Conservation (phyloP, 2,888 invertebrate species). For the Ormyrus pomaceus region DNA sequence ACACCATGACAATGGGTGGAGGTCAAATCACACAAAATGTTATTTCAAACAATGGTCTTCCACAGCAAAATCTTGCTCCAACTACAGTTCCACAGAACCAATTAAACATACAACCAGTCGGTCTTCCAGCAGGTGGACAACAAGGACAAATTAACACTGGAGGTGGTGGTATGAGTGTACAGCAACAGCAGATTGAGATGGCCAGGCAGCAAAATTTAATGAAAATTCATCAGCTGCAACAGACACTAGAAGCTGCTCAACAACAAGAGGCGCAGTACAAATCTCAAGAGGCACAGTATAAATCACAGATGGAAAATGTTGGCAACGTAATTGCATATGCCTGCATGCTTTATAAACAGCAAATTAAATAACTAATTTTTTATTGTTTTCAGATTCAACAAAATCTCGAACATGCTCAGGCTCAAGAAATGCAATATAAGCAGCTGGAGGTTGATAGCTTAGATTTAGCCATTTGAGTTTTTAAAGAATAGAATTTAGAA, state of each 20-base stretch:
- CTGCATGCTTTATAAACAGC: too few relatives aligned
- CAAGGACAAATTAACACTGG: conserved; percentile 67
- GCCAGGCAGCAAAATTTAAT: conserved; percentile 87
- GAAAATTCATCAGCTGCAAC: conserved; percentile 86
- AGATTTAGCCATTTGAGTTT: background rate
- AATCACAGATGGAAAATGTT: conserved; percentile 83
- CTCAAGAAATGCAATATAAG: conserved; percentile 88
- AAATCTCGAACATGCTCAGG: conserved; percentile 85
- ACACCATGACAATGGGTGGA: conserved; percentile 79
- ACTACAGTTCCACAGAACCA: conserved; percentile 69
- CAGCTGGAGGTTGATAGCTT: conserved; percentile 80
- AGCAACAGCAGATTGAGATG: conserved; percentile 80
- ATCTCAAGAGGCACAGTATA: conserved; percentile 85
- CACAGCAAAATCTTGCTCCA: conserved; percentile 68
- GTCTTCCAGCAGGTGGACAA: conserved; percentile 68
- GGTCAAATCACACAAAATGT: conserved; percentile 79
- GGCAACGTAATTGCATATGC: conserved; percentile 79
- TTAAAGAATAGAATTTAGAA: background rate
- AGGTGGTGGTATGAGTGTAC: conserved; percentile 67
- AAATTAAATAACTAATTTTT: background rate
- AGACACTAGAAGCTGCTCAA: conserved; percentile 88
- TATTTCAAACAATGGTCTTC: conserved; percentile 73
- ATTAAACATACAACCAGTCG: conserved; percentile 70
- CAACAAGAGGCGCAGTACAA: conserved; percentile 88
- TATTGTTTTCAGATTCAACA: conserved; percentile 77